Base-by-base conservation (phyloP, 2,888 invertebrate species). In the Syrphus vitripennis region DNA sequence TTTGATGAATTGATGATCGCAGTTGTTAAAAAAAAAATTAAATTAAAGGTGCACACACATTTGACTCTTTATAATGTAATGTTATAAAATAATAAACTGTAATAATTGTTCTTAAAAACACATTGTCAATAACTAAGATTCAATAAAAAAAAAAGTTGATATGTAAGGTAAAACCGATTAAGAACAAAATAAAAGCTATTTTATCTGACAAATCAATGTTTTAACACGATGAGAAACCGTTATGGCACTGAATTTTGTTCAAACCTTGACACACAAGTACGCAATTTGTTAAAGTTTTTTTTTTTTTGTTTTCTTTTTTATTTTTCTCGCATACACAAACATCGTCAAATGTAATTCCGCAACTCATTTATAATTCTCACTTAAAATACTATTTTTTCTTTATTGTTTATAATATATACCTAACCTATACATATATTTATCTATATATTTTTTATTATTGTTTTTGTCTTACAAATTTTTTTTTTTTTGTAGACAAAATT, bases 191-290 rank as follows among this genome's bases (percentile, higher is more conserved):
- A 26, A 65, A 70, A 63, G 34, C 19, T 55, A 65, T 16, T 45
- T 42, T 2, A 70, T 21, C 31, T 53, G 75, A 79, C 34, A 67
- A 67, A 61, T 69, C 61, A 53, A 50, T 67, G 12, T 59, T 29
- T 63, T 29, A 53, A 42, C 14, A 31, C 19, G 70, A 77, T 77
- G 63, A 63, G 34, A 59, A 14, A 7, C 14, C 14, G 21, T 14
- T 59, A 37, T 59, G 26, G 26, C 72, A 83, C 69, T 78, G 29
- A 69, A 67, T 37, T 61, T 67, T 24, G 29, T 53, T 63, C 45
- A 79, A 75, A 59, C 83, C 83, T 83, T 83, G 83, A 83, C 83
- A 83, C 74, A 70, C 59, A 59, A 59, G 59, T 37, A 59, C 59
- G 59, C 42, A 48, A 70, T 29, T 57, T 12, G 48, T 59, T 72